These are phyloP conservation scores for Eilema griseolum DNA, from an alignment of 2,888 invertebrate genomes.

Conservation along the genomic window DNA sequence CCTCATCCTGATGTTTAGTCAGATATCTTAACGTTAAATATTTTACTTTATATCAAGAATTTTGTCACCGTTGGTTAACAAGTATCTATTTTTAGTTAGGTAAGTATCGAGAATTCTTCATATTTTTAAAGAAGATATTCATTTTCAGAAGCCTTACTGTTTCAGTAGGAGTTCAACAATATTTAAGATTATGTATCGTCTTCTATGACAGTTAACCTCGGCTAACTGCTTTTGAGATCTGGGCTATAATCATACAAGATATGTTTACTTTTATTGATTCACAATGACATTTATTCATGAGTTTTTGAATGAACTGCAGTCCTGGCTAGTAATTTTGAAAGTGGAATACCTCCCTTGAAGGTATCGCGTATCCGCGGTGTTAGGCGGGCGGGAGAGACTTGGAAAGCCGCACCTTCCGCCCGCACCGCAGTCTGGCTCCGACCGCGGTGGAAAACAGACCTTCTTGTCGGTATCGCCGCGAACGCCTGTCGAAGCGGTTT, in stretches of 20 bases:
- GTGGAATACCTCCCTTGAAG: constrained; percentile 32
- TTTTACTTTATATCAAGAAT: too few species aligned
- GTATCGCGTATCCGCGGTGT: constrained; percentile 59
- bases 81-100: too few species aligned
- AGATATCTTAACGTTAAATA: too few species aligned
- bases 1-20: too few species aligned
- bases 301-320: background rate
- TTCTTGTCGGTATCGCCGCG: constrained; percentile 24
- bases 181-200: too few species aligned
- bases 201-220: background rate
- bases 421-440: constrained; percentile 67
- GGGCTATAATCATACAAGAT: background rate
- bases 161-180: too few species aligned
- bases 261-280: background rate
- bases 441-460: constrained; percentile 43
- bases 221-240: background rate
- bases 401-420: constrained; percentile 58
- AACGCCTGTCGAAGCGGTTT: constrained; percentile 36
- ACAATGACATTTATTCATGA: background rate
- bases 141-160: too few species aligned
- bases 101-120: too few species aligned
- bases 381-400: constrained; percentile 65
- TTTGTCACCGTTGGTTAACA: too few species aligned
- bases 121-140: too few species aligned
- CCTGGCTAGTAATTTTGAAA: constrained; percentile 10